Base-by-base conservation (phyloP, 2,888 invertebrate genomes). In the Drosophila anomalata region DNA sequence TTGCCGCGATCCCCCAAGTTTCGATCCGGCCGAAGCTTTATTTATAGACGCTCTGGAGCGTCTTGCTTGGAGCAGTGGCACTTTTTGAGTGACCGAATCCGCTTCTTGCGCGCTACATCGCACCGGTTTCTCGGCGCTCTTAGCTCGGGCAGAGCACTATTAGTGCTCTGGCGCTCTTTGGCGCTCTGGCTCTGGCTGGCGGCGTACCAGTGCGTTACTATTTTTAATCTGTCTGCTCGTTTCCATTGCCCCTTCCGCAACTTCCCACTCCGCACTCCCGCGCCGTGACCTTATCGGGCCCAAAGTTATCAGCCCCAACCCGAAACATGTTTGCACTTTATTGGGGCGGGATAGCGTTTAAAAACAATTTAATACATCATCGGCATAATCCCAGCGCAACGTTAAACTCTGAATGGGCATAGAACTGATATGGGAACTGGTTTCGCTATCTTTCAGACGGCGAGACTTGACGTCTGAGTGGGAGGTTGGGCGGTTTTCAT, bases 41-140 rank as follows among this genome's bases (percentile, higher is more conserved):
- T 50, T 46, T 51, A 7, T 67, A 65, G 41, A 53, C 61, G 59
- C 47, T 57, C 36, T 63, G 48, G 66, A 71, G 63, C 78, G 73
- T 71, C 87, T 65, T 36, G 50, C 70, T 59, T 20, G 14, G 69
- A 79, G 77, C 65, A 79, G 20, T 56, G 75, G 54, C 48, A 66
- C 75, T 75, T 70, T 63, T 56, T 67, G 87, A 82, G 81, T 82
- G 72, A 88, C n/a, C 7, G 36, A 36, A 6, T 36, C 36, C 36
- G 36, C n/a, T 36, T 6, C 1, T n/a, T 7, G 36, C 7, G 5
- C 36, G n/a, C 36, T 6, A 36, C 36, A 36, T 36, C 6, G 36
- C 7, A 36, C n/a, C n/a, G 36, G 12, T 26, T 50, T n/a, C 50
- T 22, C 26, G 22, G 14, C 11, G 11, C 52, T 22, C 47, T 66